Evolutionary conservation across 2,113 vertebrate genomes (phyloP).

Genomic region (Gasterosteus aculeatus): DNA sequence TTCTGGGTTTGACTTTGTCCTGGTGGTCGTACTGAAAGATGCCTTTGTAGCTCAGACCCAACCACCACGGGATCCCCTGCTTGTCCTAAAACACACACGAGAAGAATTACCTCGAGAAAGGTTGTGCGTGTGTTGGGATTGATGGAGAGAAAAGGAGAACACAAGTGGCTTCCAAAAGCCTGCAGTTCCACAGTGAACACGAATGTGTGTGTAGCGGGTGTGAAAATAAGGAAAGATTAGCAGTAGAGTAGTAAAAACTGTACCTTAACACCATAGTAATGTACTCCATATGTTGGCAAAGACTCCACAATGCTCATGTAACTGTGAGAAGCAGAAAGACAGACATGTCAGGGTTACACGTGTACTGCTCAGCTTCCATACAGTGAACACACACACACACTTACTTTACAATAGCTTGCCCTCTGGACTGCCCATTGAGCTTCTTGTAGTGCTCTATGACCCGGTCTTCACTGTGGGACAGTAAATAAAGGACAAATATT

Average conservation of each 20-base stretch:
- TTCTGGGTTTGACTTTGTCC: conserved; percentile 98
- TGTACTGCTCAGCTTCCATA: background rate
- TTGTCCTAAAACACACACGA: conserved; percentile 87
- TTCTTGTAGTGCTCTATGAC: conserved; percentile 99
- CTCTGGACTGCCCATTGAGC: conserved; percentile 94
- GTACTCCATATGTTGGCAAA: conserved; percentile 94
- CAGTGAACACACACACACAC: conserved; percentile 58
- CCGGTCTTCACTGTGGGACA: conserved; percentile 90
- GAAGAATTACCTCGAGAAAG: conserved; percentile 7
- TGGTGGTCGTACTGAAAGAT: conserved; percentile 99
- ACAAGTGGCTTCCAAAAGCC: conserved; percentile 5
- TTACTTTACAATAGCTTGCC: conserved; percentile 99
- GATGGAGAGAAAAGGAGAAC: background rate
- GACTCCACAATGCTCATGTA: conserved; percentile 98
- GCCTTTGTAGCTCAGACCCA: conserved; percentile 98
- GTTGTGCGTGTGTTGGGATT: background rate
- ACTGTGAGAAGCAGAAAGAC: conserved; percentile 80
- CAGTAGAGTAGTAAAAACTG: conserved; percentile 65
- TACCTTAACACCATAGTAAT: conserved; percentile 97
- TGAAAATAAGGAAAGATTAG: conserved; percentile 27
- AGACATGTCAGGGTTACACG: conserved; percentile 38
- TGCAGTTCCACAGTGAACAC: conserved; percentile 40
- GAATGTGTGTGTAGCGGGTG: conserved; percentile 36
- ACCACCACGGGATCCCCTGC: conserved; percentile 99
- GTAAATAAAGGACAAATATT: background rate